Evolutionary conservation across 2,113 vertebrate species (phyloP).

Genomic region (Neolamprologus tretocephalus): DNA sequence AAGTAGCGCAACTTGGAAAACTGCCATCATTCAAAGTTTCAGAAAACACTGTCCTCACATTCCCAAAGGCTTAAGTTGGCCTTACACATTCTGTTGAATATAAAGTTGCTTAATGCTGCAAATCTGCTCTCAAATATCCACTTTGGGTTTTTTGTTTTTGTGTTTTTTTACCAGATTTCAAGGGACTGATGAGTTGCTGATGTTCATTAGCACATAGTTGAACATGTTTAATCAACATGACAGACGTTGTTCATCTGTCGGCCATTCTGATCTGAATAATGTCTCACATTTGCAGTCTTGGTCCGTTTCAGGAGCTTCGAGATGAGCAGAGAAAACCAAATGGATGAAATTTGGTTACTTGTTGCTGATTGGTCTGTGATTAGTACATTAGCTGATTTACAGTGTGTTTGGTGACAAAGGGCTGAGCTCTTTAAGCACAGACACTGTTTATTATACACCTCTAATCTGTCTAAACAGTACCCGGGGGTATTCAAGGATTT

Average conservation of each 20-base stretch:
- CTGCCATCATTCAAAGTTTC: background rate
- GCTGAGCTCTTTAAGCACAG: background rate
- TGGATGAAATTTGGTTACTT: background rate
- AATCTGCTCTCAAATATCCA: background rate
- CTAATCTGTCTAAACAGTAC: conserved; percentile 19
- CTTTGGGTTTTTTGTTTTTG: rapidly evolving
- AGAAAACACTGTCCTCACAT: conserved; percentile 17
- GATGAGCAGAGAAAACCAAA: background rate
- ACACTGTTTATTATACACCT: conserved; percentile 24
- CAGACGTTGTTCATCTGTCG: background rate
- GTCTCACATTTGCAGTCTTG: background rate
- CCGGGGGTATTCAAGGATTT: background rate
- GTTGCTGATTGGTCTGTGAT: background rate
- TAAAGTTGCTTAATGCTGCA: background rate
- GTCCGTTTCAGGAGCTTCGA: background rate
- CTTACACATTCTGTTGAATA: background rate
- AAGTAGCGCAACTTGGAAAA: conserved; percentile 1
- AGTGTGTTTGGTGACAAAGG: background rate
- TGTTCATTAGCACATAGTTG: background rate
- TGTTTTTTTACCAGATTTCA: background rate
- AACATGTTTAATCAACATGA: background rate
- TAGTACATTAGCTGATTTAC: background rate
- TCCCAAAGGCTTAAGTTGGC: background rate
- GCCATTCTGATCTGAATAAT: background rate
- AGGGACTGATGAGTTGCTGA: background rate